Evolutionary conservation across 2,797 vertebrate species (phyloP), one percentile per base, ranked within the genome.

Genomic region (Labeo calbasu): DNA sequence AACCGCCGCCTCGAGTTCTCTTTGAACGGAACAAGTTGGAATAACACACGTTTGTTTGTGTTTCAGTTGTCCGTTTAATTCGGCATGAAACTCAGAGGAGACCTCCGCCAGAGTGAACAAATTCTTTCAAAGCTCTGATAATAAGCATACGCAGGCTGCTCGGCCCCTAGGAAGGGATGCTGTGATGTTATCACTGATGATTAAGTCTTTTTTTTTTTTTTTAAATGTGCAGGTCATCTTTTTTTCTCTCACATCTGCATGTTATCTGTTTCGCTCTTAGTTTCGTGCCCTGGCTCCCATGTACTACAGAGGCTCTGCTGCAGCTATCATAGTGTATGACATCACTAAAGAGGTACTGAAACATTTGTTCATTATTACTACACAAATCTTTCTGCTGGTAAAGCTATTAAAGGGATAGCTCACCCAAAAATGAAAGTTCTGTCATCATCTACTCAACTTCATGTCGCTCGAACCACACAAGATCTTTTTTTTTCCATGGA

Each of bases 241-340:
- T 77, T 77, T 77, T 59, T 77, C 63, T 57, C 50, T 69, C 40
- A 57, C 72, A 69, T 75, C 8, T 57, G 50, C 12, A 32, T 68
- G 59, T 28, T 57, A n/a, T 77, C 79, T 84, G 11, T 86, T 59
- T 85, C 43, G 12, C 82, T 89, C 87, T 63, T 91, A 99, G 98
- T 99, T 99, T 28, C 97, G 98, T 87, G 98, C 98, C 86, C 94
- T 99, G 91, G 98, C 98, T 2, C 98, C 98, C 0, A 99, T 99
- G 98, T 99, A 99, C 93, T 99, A 99, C 92, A 96, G 98, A 93
- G 98, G 98, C 5, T 99, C 98, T 9, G 97, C 98, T 25, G 98
- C 98, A 6, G 98, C 98, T 83, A 97, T 99, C 81, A 99, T 99
- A 86, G 98, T 99, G 53, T 99, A 99, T 88, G 98, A 99, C 91